Conservation (phyloP, 2,113 vertebrate genomes). For the Leptodactylus fuscus region DNA sequence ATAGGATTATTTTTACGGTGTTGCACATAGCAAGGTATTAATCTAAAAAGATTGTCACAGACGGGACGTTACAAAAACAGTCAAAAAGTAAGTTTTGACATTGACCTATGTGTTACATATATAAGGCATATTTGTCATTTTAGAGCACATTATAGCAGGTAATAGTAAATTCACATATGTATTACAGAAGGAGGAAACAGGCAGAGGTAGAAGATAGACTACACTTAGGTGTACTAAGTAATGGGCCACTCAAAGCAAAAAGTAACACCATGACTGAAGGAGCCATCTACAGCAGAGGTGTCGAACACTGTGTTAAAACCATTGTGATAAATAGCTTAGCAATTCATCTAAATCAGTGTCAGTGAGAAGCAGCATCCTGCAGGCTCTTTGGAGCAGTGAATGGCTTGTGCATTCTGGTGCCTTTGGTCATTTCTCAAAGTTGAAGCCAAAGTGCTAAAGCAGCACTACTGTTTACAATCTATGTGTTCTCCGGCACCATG, state of each 20-base stretch:
- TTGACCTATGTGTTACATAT: too few relatives aligned
- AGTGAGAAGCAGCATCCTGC: slow-evolving; percentile 74
- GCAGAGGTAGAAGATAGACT: not conserved
- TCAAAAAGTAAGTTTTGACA: not conserved
- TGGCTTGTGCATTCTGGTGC: slow-evolving; percentile 65
- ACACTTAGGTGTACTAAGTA: slow-evolving; percentile 68
- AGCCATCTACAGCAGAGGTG: slow-evolving; percentile 73
- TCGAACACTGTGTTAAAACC: slow-evolving; percentile 76
- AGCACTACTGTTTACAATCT: slow-evolving; percentile 72
- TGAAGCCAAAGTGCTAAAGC: slow-evolving; percentile 67
- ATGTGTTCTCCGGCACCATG: slow-evolving; percentile 67
- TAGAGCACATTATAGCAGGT: too few relatives aligned
- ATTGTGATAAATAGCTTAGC: slow-evolving; percentile 80
- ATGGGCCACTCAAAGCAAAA: slow-evolving; percentile 66
- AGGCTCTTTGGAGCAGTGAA: slow-evolving; percentile 66
- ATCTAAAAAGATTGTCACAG: not conserved
- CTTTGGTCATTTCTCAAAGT: slow-evolving; percentile 75
- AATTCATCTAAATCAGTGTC: slow-evolving; percentile 89
- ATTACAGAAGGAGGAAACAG: too few relatives aligned
- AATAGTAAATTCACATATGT: too few relatives aligned
- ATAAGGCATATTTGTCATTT: too few relatives aligned
- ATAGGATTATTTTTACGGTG: not conserved
- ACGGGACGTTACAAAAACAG: not conserved
- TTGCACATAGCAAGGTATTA: not conserved
- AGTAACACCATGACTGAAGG: slow-evolving; percentile 69